phyloP scores from a whole-genome alignment of 2,888 invertebrate genomes.

The Anagyrus pseudococci region DNA sequence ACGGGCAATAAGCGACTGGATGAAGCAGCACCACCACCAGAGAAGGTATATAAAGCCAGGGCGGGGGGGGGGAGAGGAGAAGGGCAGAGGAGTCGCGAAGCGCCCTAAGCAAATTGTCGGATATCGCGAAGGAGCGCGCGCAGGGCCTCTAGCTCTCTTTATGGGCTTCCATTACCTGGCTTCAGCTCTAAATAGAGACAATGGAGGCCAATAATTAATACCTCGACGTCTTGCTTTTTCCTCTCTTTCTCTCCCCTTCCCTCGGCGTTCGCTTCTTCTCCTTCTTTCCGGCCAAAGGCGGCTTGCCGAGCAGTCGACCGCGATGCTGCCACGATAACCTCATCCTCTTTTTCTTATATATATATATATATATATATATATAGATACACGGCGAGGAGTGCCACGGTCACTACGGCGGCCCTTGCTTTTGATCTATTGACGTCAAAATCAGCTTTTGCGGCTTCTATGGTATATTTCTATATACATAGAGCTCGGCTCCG shows the following conservation, averaged over 20 bases:
- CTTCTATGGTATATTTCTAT: too few species aligned
- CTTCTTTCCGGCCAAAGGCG: background rate
- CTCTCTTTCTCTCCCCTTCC: conserved; percentile 32
- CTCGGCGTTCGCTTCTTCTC: conserved; percentile 10
- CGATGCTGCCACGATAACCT: conserved; percentile 15
- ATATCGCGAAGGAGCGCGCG: conserved; percentile 2
- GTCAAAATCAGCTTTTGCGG: conserved; percentile 37
- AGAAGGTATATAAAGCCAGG: background rate
- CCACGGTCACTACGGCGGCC: conserved; percentile 22
- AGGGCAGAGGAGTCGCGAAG: too few species aligned
- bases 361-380: too few species aligned
- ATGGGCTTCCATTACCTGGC: conserved; percentile 33
- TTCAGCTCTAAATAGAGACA: conserved; percentile 39
- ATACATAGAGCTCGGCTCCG: too few species aligned
- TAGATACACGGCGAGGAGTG: too few species aligned
- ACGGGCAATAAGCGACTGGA: too few species aligned
- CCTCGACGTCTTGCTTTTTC: conserved; percentile 38
- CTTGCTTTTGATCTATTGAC: conserved; percentile 35
- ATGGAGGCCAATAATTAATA: conserved; percentile 40
- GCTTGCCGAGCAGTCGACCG: conserved; percentile 2
- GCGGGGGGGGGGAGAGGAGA: background rate
- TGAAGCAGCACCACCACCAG: background rate
- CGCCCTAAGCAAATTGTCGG: conserved; percentile 40
- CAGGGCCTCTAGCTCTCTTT: conserved; percentile 15
- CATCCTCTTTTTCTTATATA: too few species aligned